Evolutionary conservation across 2,113 vertebrate species (phyloP).

Genomic region (Eulemur macaco): DNA sequence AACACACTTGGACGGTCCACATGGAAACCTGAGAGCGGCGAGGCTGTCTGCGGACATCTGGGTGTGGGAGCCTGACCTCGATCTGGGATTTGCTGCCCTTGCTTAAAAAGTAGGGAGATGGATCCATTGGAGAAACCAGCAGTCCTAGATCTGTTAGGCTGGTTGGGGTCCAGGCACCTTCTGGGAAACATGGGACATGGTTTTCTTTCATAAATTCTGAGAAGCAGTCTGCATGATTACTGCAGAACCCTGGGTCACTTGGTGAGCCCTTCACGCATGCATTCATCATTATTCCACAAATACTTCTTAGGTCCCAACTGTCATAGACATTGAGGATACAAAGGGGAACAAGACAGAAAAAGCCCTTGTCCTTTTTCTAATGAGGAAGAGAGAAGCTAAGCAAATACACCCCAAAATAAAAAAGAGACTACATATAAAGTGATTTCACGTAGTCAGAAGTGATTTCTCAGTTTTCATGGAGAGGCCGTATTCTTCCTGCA

Average conservation of each 20-base stretch:
- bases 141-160: background rate
- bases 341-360: background rate
- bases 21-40: background rate
- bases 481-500: background rate
- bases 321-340: background rate
- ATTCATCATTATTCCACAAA: background rate
- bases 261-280: background rate
- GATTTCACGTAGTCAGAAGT: background rate
- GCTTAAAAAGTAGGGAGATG: background rate
- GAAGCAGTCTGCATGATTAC: background rate
- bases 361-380: background rate
- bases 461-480: background rate
- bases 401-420: background rate
- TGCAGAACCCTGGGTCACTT: background rate
- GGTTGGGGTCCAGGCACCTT: too few species aligned
- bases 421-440: background rate
- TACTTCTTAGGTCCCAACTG: background rate
- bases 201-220: background rate
- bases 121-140: background rate
- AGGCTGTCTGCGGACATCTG: rapidly evolving
- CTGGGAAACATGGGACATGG: background rate
- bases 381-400: background rate
- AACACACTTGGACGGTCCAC: background rate
- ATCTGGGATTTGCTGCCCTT: background rate
- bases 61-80: background rate